Evolutionary conservation across 2,888 invertebrate species (phyloP).

Genomic region (Sarcophaga variegata): DNA sequence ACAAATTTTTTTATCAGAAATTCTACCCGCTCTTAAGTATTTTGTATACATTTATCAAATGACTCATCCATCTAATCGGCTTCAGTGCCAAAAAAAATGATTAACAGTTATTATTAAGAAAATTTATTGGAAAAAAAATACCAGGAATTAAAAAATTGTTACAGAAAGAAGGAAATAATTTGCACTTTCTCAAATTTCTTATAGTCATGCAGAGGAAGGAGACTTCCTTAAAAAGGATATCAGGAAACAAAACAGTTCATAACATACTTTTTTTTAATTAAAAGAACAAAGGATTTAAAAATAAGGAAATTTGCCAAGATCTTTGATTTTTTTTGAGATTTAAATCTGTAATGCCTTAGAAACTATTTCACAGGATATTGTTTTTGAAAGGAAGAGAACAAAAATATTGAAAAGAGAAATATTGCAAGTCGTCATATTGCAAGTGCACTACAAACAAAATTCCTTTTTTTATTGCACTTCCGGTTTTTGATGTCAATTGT

Average conservation of each 20-base stretch:
- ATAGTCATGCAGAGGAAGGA: not conserved
- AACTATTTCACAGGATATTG: slow-evolving; percentile 38
- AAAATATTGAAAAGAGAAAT: not conserved
- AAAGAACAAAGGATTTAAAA: too few species aligned
- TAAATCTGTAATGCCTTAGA: not conserved
- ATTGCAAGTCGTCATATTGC: not conserved
- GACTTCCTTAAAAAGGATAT: not conserved
- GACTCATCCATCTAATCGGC: slow-evolving; percentile 37
- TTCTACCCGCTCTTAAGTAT: too few species aligned
- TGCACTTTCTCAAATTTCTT: slow-evolving; percentile 35
- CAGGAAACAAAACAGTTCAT: slow-evolving; percentile 12
- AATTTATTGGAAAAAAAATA: slow-evolving; percentile 8
- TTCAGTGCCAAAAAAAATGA: slow-evolving; percentile 8
- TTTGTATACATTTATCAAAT: not conserved
- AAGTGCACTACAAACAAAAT: slow-evolving; percentile 34
- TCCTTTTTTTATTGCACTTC: slow-evolving; percentile 17
- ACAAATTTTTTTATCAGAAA: too few species aligned
- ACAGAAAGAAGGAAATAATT: not conserved
- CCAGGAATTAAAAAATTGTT: slow-evolving; percentile 49
- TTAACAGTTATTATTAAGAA: not conserved
- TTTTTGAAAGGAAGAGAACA: not conserved
- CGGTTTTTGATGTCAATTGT: slow-evolving; percentile 13
- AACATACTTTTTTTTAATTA: not conserved
- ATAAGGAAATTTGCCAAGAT: slow-evolving; percentile 3
- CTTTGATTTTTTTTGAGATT: not conserved